Evolutionary conservation across 2,797 vertebrate species (phyloP), one percentile per base, ranked within the genome.

Genomic region (Parotocinclus haroldoi): DNA sequence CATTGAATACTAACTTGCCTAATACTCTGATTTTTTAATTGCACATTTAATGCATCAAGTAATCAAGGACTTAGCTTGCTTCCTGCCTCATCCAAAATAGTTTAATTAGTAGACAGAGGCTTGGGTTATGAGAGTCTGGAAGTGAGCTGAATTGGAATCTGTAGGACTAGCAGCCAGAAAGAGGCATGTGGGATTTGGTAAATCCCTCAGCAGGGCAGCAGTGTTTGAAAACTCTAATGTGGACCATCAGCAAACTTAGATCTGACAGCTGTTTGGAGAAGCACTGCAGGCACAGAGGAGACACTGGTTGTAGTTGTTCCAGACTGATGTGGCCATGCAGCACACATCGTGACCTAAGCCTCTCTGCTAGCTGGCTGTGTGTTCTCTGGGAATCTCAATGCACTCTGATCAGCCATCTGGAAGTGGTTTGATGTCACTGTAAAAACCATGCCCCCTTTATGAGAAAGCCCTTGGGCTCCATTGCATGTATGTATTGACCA

Each of bases 351-450:
- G 42, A 66, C 39, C 68, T 36, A 42, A 63, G 63, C 39, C 38
- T 14, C 62, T 69, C 50, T 50, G 18, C 58, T 69, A 52, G 60
- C 53, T 39, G 50, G 57, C 48, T 60, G 67, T 45, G 55, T 50
- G 40, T 74, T 68, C 58, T 67, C 70, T n/a, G 60, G 68, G 58
- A 74, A 56, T 65, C 57, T 73, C 27, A 50, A 71, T 54, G 50
- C 39, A 51, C 55, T 64, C 63, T 64, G 77, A 70, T 68, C 69
- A 75, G 75, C 76, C 79, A 81, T 81, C 79, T 81, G 79, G 77
- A 77, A 77, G 68, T 71, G 69, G 67, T 81, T 79, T 77, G 65
- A 52, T 79, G 75, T 72, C 77, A 76, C 69, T 27, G 69, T 78
- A 72, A 76, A 70, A 78, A 77, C 69, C 64, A 67, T 69, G 56